Evolutionary conservation across 2,113 vertebrate genomes (phyloP), one percentile per base, ranked within the genome.

Genomic region (Megaceryle maxima): DNA sequence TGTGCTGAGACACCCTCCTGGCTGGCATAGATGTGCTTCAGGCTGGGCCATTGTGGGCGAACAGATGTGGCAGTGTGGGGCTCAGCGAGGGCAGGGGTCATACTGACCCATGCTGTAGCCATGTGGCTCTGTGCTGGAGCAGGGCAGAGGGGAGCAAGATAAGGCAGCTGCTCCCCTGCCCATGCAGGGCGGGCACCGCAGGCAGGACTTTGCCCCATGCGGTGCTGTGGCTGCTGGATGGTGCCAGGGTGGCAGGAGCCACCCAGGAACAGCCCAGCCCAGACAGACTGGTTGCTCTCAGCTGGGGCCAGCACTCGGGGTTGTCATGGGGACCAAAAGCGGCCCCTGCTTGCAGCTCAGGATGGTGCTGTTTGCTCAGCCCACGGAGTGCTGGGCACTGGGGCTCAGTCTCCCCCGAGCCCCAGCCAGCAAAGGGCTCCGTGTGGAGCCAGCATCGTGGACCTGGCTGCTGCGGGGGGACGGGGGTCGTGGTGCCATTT

Each of bases 151-250:
- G 6, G 51, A 29, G 13, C 3, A 6, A 39, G 44, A 17, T 16
- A 28, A 53, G 44, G 51, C 37, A 6, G 51, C 55, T 11, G 39
- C 39, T 63, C 41, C 28, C 29, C n/a, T 56, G 70, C 48, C 44
- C 3, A 1, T 2, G 2, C 55, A 29, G 35, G 9, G 3, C 5
- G 24, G 44, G 28, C 1, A 4, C 46, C 13, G 0, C 4, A 1
- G 26, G 20, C 69, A 25, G 62, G 93, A 80, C 76, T 96, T 88
- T 66, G 48, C 57, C 72, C 89, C 22, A 7, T 10, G 1, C 3
- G 2, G 46, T 10, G 37, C n/a, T 11, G 13, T 8, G 39, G 63
- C 44, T 8, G 67, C 3, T 1, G 3, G 68, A 22, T 3, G 46
- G 63, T 63, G 72, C 53, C 56, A 10, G 44, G 46, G n/a, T 1